These are phyloP conservation scores for Nothobranchius kuhntae DNA, from an alignment of 2,113 vertebrate genomes.

Conservation along the genomic window DNA sequence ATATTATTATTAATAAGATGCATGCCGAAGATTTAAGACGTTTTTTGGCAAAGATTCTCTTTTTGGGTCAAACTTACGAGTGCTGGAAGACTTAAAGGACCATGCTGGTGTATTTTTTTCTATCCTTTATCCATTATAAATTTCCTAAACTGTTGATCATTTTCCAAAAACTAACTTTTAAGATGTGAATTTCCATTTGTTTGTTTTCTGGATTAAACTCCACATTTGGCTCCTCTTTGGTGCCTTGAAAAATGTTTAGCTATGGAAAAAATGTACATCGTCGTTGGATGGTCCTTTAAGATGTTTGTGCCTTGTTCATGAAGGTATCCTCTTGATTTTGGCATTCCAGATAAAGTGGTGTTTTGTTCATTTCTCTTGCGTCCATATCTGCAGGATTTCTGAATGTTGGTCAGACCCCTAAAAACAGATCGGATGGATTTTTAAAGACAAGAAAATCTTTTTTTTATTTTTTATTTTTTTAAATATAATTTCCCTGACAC, in stretches of 20 bases:
- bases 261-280: slow-evolving; percentile 30
- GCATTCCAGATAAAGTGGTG: not conserved
- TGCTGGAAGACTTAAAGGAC: slow-evolving; percentile 30
- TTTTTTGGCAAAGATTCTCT: slow-evolving; percentile 1
- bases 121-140: slow-evolving; percentile 19
- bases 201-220: slow-evolving; percentile 8
- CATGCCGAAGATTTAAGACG: not conserved
- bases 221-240: slow-evolving; percentile 7
- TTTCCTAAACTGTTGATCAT: slow-evolving; percentile 1
- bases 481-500: no score
- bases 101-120: slow-evolving; percentile 21
- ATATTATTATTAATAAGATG: not conserved
- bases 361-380: slow-evolving; percentile 1
- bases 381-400: slow-evolving; percentile 16
- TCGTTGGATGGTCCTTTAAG: slow-evolving; percentile 33
- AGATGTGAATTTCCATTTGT: not conserved
- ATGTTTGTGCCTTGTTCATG: slow-evolving; percentile 63
- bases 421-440: not conserved
- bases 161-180: slow-evolving; percentile 8
- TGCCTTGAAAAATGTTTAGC: slow-evolving; percentile 18
- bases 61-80: slow-evolving; percentile 1
- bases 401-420: slow-evolving; percentile 23
- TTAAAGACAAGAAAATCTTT: no score
- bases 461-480: no score
- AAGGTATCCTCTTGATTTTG: slow-evolving; percentile 33